These are phyloP conservation scores for Tarsius wallacei DNA, from an alignment of 2,797 vertebrate species.

Conservation along the genomic window DNA sequence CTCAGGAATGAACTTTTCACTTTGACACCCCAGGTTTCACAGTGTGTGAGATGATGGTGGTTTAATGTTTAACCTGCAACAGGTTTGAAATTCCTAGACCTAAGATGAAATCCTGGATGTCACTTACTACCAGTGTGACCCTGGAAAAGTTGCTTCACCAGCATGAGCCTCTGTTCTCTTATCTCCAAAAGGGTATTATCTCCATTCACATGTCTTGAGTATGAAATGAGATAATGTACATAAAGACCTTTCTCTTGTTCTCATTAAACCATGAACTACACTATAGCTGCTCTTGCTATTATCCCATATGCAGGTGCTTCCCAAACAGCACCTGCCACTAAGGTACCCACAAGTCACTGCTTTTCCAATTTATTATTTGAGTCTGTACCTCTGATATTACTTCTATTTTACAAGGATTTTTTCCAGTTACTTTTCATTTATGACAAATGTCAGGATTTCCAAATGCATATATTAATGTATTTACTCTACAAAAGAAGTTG, in stretches of 20 bases:
- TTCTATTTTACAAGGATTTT: constrained; percentile 15
- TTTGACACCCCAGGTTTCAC: neutral
- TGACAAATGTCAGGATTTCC: constrained; percentile 18
- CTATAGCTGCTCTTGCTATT: neutral
- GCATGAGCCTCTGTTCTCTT: neutral
- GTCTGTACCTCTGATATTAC: neutral
- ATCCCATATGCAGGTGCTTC: neutral
- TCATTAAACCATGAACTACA: neutral
- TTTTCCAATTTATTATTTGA: neutral
- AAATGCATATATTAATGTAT: neutral
- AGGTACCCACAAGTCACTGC: neutral
- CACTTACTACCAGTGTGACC: neutral
- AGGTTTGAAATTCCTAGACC: neutral
- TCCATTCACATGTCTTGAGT: neutral
- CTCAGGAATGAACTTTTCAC: neutral
- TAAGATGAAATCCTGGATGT: neutral
- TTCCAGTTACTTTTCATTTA: neutral
- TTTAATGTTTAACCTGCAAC: neutral
- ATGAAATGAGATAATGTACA: neutral
- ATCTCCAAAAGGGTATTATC: neutral
- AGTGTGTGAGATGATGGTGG: neutral
- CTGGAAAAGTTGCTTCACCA: neutral
- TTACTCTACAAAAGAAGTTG: neutral
- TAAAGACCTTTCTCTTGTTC: neutral
- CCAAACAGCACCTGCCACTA: neutral